Evolutionary conservation across 2,113 vertebrate species (phyloP).

Genomic region (Tragelaphus imberbis): DNA sequence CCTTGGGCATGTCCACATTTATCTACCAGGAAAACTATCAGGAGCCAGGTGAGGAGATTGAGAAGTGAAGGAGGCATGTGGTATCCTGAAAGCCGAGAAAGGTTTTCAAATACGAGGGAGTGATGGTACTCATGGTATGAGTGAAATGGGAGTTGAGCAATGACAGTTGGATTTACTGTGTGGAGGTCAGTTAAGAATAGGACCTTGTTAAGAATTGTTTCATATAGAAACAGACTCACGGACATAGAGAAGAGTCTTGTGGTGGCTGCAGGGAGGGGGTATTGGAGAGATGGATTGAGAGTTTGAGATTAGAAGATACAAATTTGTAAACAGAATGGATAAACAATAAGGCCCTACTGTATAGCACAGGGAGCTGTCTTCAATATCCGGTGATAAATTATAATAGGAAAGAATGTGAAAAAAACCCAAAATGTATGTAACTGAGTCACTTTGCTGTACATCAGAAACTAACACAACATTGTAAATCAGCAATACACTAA

Average conservation of each 20-base stretch:
- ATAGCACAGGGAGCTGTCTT: not conserved
- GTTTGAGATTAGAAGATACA: not conserved
- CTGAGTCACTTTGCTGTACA: not conserved
- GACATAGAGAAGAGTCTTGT: not conserved
- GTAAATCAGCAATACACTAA: not conserved
- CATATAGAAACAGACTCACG: not conserved
- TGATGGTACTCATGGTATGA: not conserved
- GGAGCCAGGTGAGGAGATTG: not conserved
- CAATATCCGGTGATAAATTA: not conserved
- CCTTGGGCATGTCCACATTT: not conserved
- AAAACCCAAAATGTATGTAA: not conserved
- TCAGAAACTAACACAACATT: not conserved
- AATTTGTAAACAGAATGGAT: not conserved
- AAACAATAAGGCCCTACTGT: not conserved
- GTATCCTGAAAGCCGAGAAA: not conserved
- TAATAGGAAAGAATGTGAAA: not conserved
- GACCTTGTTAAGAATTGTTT: not conserved
- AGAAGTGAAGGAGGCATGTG: not conserved
- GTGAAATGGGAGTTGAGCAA: not conserved
- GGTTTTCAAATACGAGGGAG: not conserved
- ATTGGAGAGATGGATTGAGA: not conserved
- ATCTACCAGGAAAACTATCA: not conserved
- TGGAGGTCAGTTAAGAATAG: not conserved
- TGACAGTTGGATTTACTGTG: not conserved
- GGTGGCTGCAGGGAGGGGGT: accelerated